Conservation (phyloP, 2,797 vertebrate species). For the Threskiornis aethiopicus region DNA sequence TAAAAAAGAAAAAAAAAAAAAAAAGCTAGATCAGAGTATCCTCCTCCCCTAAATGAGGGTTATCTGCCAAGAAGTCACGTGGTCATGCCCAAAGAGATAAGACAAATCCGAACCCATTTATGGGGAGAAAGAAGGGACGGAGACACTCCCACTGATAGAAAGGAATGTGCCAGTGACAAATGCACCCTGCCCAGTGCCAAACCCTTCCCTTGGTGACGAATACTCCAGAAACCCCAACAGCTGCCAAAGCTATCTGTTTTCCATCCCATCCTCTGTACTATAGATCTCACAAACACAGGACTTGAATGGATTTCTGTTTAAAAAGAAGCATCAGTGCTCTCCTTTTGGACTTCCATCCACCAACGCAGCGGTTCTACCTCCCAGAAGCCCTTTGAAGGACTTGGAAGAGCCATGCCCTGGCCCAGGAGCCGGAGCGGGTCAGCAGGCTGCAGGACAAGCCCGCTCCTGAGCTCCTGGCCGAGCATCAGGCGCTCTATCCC, state of each 20-base stretch:
- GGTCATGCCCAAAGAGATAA: neutral
- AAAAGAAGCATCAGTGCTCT: neutral
- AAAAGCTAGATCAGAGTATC: neutral
- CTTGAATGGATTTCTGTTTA: neutral
- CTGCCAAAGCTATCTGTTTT: neutral
- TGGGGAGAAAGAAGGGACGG: neutral
- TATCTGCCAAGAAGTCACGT: neutral
- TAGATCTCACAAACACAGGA: neutral
- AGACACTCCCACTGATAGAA: conserved; percentile 22
- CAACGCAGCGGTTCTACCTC: neutral
- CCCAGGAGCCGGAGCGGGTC: accelerated
- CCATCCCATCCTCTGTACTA: neutral
- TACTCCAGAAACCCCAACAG: neutral
- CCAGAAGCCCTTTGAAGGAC: neutral
- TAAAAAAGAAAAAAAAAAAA: no score
- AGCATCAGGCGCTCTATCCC: neutral
- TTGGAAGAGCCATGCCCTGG: neutral
- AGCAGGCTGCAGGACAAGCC: neutral
- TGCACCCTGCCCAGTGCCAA: conserved; percentile 1
- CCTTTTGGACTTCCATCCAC: neutral
- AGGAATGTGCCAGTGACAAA: conserved; percentile 50
- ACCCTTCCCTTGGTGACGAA: neutral
- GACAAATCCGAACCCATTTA: conserved; percentile 9
- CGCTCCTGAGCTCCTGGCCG: accelerated
- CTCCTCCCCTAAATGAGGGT: neutral